Evolutionary conservation across 1,140 invertebrate genomes (phyloP).

Genomic region (Zaprionus lachaisei): DNA sequence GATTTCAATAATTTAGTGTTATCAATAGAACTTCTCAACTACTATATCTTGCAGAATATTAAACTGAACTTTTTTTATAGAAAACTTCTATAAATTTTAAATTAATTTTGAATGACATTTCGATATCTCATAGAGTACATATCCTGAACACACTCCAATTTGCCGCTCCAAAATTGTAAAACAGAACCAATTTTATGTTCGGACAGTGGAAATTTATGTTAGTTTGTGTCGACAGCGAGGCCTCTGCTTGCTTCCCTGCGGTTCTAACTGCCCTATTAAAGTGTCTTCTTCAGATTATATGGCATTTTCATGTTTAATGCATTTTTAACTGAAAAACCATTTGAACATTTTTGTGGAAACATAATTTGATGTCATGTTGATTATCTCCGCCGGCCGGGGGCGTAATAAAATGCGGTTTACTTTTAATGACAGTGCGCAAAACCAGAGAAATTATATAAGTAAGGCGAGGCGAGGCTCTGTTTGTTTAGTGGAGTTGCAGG

Average conservation of each 20-base stretch:
- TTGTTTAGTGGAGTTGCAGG: neutral
- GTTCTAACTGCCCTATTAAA: constrained; percentile 30
- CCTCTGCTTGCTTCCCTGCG: neutral
- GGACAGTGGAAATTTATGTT: constrained; percentile 27
- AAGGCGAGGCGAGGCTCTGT: neutral
- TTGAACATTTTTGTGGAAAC: constrained; percentile 18
- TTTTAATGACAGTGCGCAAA: constrained; percentile 35
- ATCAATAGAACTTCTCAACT: too few relatives aligned
- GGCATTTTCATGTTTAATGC: constrained; percentile 20
- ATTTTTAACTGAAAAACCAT: constrained; percentile 40
- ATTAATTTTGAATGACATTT: neutral
- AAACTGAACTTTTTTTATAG: too few relatives aligned
- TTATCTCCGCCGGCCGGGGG: constrained; percentile 13
- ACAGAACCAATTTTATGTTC: neutral
- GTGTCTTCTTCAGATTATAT: constrained; percentile 22
- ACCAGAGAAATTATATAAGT: constrained; percentile 33
- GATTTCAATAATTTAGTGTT: too few relatives aligned
- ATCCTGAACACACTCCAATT: neutral
- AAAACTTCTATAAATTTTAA: too few relatives aligned
- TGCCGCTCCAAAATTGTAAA: neutral
- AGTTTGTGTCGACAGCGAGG: constrained; percentile 11
- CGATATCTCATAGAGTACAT: neutral
- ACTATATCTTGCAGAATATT: too few relatives aligned
- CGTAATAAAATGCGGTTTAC: constrained; percentile 42
- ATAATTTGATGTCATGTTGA: constrained; percentile 51